Percentiles rank a stretch among this genome's conserved stretches.
Conservation (phyloP, 1,140 invertebrate genomes). For the Lineus longissimus region DNA sequence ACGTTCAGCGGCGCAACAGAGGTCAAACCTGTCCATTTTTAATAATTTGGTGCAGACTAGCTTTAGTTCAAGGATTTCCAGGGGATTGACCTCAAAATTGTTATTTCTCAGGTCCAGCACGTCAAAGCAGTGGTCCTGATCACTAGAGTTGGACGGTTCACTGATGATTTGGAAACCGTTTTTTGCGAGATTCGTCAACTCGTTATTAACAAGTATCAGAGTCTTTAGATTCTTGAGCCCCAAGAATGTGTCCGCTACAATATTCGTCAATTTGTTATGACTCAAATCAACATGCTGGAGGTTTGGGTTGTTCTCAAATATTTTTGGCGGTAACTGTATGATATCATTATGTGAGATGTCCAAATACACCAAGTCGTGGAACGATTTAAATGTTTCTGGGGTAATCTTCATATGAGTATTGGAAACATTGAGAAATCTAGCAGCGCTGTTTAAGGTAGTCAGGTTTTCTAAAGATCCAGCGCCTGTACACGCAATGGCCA, state of each 20-base stretch:
- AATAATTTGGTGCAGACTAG: not conserved
- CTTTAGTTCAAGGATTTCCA: not conserved
- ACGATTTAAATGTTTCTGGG: not conserved
- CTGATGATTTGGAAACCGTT: not conserved
- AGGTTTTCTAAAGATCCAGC: not conserved
- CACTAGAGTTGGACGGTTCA: no score
- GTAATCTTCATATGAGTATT: not conserved
- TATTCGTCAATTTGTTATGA: not conserved
- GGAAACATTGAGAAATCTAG: not conserved
- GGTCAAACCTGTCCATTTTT: not conserved
- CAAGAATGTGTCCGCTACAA: not conserved
- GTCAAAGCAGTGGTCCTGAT: no score
- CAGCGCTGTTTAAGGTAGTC: not conserved
- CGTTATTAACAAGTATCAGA: conserved; percentile 1
- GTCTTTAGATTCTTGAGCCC: not conserved
- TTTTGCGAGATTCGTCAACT: not conserved
- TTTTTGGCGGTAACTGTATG: not conserved
- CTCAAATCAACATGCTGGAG: not conserved
- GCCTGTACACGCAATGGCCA: not conserved
- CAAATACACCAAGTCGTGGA: not conserved
- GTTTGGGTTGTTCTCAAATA: not conserved
- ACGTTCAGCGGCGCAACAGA: not conserved
- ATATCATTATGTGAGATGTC: not conserved
- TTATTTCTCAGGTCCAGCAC: no score
- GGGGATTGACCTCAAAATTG: not conserved